These are phyloP conservation scores for Butorides virescens DNA, from an alignment of 2,113 vertebrate species.

Conservation along the genomic window DNA sequence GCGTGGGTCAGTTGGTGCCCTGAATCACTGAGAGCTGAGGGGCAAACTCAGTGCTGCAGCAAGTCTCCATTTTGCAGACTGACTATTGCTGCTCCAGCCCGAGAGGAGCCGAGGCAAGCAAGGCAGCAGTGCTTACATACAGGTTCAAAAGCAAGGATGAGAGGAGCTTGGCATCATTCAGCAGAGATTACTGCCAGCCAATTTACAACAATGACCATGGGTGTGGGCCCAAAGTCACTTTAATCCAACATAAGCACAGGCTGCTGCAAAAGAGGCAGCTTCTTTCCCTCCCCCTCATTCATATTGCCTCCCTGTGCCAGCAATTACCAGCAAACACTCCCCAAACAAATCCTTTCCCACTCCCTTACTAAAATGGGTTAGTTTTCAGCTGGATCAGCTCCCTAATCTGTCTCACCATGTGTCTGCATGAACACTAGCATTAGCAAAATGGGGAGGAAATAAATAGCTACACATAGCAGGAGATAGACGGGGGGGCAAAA, in stretches of 20 bases:
- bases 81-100: neutral
- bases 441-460: slow-evolving; percentile 40
- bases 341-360: slow-evolving; percentile 22
- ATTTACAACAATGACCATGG: neutral
- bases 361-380: slow-evolving; percentile 15
- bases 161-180: neutral
- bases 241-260: neutral
- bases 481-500: neutral
- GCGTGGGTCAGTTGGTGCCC: neutral
- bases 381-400: slow-evolving; percentile 55
- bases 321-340: neutral
- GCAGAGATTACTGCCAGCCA: neutral
- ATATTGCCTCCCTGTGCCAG: neutral
- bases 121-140: neutral
- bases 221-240: neutral
- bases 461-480: neutral
- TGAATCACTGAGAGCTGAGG: neutral
- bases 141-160: neutral
- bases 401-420: slow-evolving; percentile 47
- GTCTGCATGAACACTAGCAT: slow-evolving; percentile 23
- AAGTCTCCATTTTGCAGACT: neutral
- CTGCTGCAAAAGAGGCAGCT: neutral
- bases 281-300: neutral
- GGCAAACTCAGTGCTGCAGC: neutral
- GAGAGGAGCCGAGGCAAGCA: neutral